These are phyloP conservation scores for Polypedilum vanderplanki DNA, from an alignment of 1,140 invertebrate genomes.

Conservation along the genomic window DNA sequence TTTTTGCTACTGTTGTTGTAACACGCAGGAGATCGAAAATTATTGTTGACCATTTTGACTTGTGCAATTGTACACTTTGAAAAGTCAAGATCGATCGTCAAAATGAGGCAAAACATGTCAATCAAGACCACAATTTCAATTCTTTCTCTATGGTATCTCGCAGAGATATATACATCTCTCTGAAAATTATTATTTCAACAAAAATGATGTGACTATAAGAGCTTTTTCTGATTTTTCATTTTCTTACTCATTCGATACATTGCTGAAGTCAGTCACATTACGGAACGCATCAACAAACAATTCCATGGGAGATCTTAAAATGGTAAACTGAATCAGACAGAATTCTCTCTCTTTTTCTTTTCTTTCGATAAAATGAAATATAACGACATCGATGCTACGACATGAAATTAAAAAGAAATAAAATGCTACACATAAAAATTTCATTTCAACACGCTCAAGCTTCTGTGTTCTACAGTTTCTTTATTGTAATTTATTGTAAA, in stretches of 20 bases:
- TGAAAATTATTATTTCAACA: constrained; percentile 14
- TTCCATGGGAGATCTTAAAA: constrained; percentile 9
- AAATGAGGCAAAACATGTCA: constrained; percentile 28
- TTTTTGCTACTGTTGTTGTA: not conserved
- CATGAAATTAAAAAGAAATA: constrained; percentile 27
- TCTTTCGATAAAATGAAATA: constrained; percentile 21
- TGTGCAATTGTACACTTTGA: not conserved
- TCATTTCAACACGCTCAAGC: not conserved
- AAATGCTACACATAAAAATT: constrained; percentile 22
- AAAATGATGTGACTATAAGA: not conserved
- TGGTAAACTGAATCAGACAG: not conserved
- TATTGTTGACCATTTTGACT: not conserved
- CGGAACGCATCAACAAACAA: not conserved
- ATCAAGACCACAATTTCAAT: constrained; percentile 22
- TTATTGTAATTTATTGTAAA: too few relatives aligned
- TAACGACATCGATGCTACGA: constrained; percentile 10
- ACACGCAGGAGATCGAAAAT: too few relatives aligned
- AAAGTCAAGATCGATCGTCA: constrained; percentile 7
- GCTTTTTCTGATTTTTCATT: not conserved
- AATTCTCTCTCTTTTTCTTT: too few relatives aligned
- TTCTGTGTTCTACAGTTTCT: not conserved
- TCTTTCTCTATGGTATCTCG: not conserved
- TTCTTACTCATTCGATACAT: not conserved
- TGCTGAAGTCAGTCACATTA: not conserved
- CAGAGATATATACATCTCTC: not conserved